Evolutionary conservation across 2,797 vertebrate genomes (phyloP).

Genomic region (Syngnathus rostellatus): DNA sequence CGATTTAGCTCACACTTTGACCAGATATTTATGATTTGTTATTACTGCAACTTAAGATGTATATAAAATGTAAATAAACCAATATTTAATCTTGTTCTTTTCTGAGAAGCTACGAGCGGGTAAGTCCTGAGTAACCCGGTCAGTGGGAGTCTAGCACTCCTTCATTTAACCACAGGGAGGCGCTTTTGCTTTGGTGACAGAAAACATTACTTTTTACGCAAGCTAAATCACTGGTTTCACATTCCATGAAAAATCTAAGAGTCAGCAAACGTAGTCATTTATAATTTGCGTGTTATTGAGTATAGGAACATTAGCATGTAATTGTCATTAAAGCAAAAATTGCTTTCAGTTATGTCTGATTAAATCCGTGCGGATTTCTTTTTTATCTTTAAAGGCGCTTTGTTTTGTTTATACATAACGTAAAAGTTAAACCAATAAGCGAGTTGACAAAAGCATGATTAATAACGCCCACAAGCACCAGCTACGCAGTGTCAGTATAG

Average conservation of each 20-base stretch:
- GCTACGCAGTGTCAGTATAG: too few species aligned
- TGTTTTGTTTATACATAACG: background rate
- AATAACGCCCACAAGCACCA: background rate
- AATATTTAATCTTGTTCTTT: background rate
- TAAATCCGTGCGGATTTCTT: background rate
- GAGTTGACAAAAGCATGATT: background rate
- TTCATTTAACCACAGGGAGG: conserved; percentile 28
- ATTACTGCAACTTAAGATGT: conserved; percentile 31
- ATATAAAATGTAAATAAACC: conserved; percentile 70
- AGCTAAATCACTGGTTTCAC: background rate
- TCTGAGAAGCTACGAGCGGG: background rate
- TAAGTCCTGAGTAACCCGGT: background rate
- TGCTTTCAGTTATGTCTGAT: too few species aligned
- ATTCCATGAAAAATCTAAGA: background rate
- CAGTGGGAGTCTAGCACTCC: background rate
- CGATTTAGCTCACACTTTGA: conserved; percentile 26
- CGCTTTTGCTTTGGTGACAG: background rate
- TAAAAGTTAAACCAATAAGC: background rate
- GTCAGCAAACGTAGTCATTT: background rate
- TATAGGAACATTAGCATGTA: background rate
- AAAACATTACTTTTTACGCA: background rate
- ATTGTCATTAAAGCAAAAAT: background rate
- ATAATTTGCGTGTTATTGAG: background rate
- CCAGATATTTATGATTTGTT: conserved; percentile 14
- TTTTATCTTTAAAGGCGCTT: background rate